Conservation (phyloP, 64 coral and sea anemone species). For the Stichodactyla mertensii region DNA sequence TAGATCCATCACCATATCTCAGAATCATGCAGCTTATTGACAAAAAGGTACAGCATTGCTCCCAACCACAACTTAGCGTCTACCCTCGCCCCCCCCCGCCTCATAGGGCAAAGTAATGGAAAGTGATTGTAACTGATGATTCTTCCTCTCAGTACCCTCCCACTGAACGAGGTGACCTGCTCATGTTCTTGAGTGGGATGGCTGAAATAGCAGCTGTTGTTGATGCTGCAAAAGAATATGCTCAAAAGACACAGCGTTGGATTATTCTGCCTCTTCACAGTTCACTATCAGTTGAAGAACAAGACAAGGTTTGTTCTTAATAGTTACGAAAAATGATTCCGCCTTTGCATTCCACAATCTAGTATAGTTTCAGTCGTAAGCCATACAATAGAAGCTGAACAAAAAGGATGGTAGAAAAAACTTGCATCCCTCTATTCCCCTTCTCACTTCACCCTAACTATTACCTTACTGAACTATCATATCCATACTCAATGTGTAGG, state of each 20-base stretch:
- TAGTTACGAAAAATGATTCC: neutral
- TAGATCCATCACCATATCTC: slow-evolving; percentile 92
- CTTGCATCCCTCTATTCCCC: too few relatives aligned
- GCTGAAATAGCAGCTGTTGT: slow-evolving; percentile 89
- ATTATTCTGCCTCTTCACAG: slow-evolving; percentile 91
- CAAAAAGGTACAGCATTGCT: slow-evolving; percentile 62
- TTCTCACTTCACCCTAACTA: too few relatives aligned
- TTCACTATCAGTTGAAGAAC: slow-evolving; percentile 94
- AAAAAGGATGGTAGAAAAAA: too few relatives aligned
- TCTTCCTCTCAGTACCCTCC: slow-evolving; percentile 59
- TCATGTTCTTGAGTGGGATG: slow-evolving; percentile 98
- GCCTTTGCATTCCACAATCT: neutral
- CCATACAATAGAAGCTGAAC: too few relatives aligned
- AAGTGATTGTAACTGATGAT: too few relatives aligned
- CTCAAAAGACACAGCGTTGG: slow-evolving; percentile 87
- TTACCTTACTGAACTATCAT: too few relatives aligned
- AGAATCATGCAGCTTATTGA: slow-evolving; percentile 95
- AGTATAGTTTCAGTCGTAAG: too few relatives aligned
- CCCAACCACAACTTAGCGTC: too few relatives aligned
- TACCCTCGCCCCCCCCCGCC: neutral
- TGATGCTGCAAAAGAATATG: slow-evolving; percentile 91
- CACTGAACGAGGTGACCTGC: slow-evolving; percentile 78
- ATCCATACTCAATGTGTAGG: slow-evolving; percentile 20
- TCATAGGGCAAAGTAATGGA: too few relatives aligned
- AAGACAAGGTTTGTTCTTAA: slow-evolving; percentile 70